A percentile compares a stretch with the other conserved stretches of the same genome.
Conservation (phyloP, 1,140 invertebrate genomes). For the Melanaphis sacchari region DNA sequence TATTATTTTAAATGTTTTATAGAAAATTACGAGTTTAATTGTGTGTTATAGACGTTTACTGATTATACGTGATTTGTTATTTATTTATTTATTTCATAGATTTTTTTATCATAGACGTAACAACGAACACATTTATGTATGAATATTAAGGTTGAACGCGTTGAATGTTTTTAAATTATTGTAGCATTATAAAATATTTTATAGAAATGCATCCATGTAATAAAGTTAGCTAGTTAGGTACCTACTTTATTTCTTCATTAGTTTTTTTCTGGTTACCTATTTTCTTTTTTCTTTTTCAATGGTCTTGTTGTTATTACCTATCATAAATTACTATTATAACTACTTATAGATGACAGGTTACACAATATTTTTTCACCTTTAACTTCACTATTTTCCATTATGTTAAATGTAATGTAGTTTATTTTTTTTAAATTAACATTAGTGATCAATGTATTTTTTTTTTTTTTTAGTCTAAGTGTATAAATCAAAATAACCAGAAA, state of each 20-base stretch:
- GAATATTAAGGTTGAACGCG: background rate
- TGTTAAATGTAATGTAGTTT: background rate
- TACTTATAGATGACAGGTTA: background rate
- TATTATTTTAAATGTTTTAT: background rate
- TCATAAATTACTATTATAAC: conserved; percentile 27
- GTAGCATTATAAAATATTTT: background rate
- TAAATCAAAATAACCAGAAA: conserved; percentile 59
- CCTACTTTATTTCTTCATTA: background rate
- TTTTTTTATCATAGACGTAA: background rate
- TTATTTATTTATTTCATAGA: background rate
- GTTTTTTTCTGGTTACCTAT: background rate
- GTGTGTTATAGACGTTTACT: background rate
- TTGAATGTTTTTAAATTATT: background rate
- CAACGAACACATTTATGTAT: background rate
- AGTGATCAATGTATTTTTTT: conserved; percentile 10
- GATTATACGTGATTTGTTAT: background rate
- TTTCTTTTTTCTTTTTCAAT: background rate
- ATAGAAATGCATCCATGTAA: background rate
- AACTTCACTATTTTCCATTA: background rate
- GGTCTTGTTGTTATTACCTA: background rate
- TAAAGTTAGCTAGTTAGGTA: background rate
- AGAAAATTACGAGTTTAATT: background rate
- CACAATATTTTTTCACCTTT: background rate
- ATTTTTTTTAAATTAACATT: background rate
- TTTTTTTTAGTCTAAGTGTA: conserved; percentile 26